A percentile compares a stretch with the other conserved stretches of the same genome.
Conservation (phyloP, 64 coral and sea anemone species). For the Pocillopora verrucosa region DNA sequence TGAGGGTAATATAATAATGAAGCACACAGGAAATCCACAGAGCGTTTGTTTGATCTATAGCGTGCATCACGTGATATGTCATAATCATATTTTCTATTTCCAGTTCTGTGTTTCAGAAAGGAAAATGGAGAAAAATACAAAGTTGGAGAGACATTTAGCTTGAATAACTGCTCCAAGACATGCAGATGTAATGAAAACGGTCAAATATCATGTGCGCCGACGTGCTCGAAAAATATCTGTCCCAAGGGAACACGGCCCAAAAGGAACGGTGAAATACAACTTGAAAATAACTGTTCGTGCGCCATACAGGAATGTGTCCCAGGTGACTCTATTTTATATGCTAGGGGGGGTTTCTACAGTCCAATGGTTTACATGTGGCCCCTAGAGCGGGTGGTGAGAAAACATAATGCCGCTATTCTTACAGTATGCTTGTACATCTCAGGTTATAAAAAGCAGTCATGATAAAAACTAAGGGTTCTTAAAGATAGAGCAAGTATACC, state of each 20-base stretch:
- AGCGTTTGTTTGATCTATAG: too few species aligned
- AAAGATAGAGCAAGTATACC: too few species aligned
- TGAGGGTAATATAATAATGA: too few species aligned
- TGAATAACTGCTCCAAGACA: conserved; percentile 21
- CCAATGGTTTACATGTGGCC: too few species aligned
- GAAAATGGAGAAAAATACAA: conserved; percentile 22
- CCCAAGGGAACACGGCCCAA: conserved; percentile 30
- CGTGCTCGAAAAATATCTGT: conserved; percentile 37
- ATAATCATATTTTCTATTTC: not conserved
- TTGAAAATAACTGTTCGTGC: not conserved
- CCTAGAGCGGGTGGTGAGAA: too few species aligned
- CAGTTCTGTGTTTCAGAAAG: conserved; percentile 26
- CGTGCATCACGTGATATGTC: not conserved
- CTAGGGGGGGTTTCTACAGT: too few species aligned
- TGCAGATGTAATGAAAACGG: conserved; percentile 58
- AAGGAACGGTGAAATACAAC: not conserved
- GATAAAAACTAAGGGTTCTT: too few species aligned
- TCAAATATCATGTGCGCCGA: conserved; percentile 20
- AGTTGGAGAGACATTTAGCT: conserved; percentile 45
- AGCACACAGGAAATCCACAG: too few species aligned
- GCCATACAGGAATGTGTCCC: conserved; percentile 26
- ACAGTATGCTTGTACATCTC: too few species aligned
- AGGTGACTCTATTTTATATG: not conserved
- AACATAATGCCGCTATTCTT: too few species aligned
- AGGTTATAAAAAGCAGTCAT: too few species aligned